Percentiles rank a stretch among this genome's conserved stretches.
These are phyloP conservation scores for Lagocephalus sceleratus DNA, from an alignment of 2,797 vertebrate species.

Conservation along the genomic window DNA sequence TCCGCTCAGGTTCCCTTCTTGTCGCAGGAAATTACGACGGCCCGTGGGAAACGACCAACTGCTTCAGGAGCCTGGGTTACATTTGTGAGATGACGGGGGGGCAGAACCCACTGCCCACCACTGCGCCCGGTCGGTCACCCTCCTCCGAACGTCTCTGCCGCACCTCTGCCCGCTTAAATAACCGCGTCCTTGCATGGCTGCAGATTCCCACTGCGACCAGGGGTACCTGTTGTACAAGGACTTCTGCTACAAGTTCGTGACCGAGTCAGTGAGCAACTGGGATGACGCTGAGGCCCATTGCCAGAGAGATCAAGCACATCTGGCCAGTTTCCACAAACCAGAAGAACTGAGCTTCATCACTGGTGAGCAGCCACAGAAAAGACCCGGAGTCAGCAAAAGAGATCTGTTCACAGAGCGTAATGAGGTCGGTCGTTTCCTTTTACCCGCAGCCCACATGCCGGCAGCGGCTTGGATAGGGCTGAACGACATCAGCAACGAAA, in stretches of 20 bases:
- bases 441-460: conserved; percentile 74
- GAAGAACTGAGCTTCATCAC: conserved; percentile 72
- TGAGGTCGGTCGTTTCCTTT: background rate
- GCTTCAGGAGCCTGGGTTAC: conserved; percentile 77
- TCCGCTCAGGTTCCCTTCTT: background rate
- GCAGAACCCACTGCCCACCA: conserved; percentile 73
- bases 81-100: conserved; percentile 80
- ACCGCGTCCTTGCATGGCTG: background rate
- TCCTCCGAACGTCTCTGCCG: background rate
- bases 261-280: conserved; percentile 64
- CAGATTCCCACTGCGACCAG: conserved; percentile 74
- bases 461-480: conserved; percentile 73
- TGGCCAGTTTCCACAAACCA: conserved; percentile 69
- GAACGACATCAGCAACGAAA: conserved; percentile 66
- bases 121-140: conserved; percentile 63
- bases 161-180: background rate
- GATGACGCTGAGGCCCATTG: conserved; percentile 69
- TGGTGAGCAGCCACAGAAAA: conserved; percentile 46
- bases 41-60: conserved; percentile 80
- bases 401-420: too few species aligned
- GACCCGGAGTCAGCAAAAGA: background rate
- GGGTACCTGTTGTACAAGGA: conserved; percentile 71
- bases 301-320: conserved; percentile 56
- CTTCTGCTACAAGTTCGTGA: conserved; percentile 76
- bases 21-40: conserved; percentile 75